Base-by-base conservation (phyloP, 2,888 invertebrate genomes). In the Cheiracanthium punctorium region DNA sequence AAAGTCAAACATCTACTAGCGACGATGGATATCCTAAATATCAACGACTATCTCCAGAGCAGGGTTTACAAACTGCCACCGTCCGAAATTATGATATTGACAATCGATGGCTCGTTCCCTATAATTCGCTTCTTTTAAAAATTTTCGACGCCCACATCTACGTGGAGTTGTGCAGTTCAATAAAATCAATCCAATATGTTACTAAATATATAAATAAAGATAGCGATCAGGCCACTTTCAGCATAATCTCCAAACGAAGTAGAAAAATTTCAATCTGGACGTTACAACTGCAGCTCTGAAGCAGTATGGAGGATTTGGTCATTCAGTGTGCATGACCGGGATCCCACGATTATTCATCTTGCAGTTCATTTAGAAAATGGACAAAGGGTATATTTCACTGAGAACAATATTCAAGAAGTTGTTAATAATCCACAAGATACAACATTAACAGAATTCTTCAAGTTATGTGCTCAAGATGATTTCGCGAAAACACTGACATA, bases 391-490 rank as follows among this genome's bases (percentile, higher is more conserved):
- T 64, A 24, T 17, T 75, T 75, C 29, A 37, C 52, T n/a, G 8
- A n/a, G 43, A n/a, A 48, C 14, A 72, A 52, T 20, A 12, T 17
- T 14, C n/a, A 4, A 17, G 0, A n/a, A 84, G 90, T 41, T 89
- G 88, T n/a, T 20, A 71, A 32, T 71, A 28, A 81, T 89, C 89
- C 88, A 88, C 72, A 89, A 87, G 64, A 80, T 20, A 86, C 90
- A 28, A 89, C 89, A n/a, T 10, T 91, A 29, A 89, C 88, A 32
- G 89, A 87, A n/a, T 91, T 90, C 88, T 90, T 91, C 75, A 30
- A 81, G 28, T 43, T 90, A n/a, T 90, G 89, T 58, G 7, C 29
- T 24, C 71, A 75, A 79, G 90, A 90, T 88, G 52, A 41, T 72
- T 74, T 82, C 14, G 90, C 90, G 28, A 88, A 87, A 76, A 89